Evolutionary conservation across 2,888 invertebrate genomes (phyloP), one percentile per base, ranked within the genome.

Genomic region (Sphaerophoria rueppellii): DNA sequence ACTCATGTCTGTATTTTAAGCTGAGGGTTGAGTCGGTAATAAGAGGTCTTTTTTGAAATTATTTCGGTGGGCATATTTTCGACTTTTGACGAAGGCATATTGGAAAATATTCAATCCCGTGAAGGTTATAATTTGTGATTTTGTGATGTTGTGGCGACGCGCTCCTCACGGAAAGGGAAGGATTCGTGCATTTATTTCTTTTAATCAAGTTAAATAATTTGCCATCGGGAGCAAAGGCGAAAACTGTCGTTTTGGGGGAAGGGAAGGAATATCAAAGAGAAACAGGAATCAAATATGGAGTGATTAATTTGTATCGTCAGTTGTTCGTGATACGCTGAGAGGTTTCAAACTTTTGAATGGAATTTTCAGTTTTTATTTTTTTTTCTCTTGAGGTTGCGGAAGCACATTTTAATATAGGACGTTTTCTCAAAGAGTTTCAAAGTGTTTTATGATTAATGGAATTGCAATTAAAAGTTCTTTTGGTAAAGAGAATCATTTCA

Each of bases 191-290:
- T 55, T 35, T 60, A 40, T 73, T 58, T 34, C 60, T 74, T 78
- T 82, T 78, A 77, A 70, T 73, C 43, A 78, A 78, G 78, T 82
- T 78, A 73, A 77, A 71, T 72, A 58, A 37, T 75, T 12, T 37
- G 60, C 72, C 35, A 52, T 40, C 43, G 73, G 24, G 24, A 24
- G 24, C 24, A 24, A 24, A 24, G 24, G 24, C 24, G 24, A 24
- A 24, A 24, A 24, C 24, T 24, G 24, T 24, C 24, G 24, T 24
- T 24, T 24, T 24, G 24, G 24, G 24, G 24, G 24, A 24, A 2
- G 70, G 63, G 43, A 69, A 55, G 11, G 24, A 37, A 57, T 52
- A 35, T 57, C 32, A 2, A 69, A 67, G 43, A 35, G 11, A 12
- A 40, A 61, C 14, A 11, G 37, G 14, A 11, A 52, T 58, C 54